Evolutionary conservation across 2,797 vertebrate species (phyloP), one percentile per base, ranked within the genome.

Genomic region (Ambastaia sidthimunki): DNA sequence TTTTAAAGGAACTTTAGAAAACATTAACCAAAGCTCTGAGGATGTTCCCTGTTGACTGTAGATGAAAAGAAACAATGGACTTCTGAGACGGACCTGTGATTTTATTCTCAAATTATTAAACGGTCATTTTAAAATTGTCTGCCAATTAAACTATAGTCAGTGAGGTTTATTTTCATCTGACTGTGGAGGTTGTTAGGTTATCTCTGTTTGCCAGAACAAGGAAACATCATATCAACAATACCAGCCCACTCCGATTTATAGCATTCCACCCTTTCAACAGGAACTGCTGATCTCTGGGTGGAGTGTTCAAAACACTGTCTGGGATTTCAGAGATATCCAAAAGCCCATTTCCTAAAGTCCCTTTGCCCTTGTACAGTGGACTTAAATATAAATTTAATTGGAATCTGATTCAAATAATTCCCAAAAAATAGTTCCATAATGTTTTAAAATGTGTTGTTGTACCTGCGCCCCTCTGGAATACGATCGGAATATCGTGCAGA

Each of bases 391-490:
- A 21, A 48, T 7, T 7, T 12, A 4, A 50, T 50, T 50, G 48
- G 15, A 19, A 15, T 57, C 13, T 41, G n/a, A 71, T 54, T 4
- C n/a, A 71, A 71, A 44, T 60, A 73, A 60, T 60, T 50, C 3
- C 7, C 34, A 2, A 7, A 18, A 62, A 28, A 28, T 10, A 23
- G 4, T 3, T 23, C 18, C 19, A n/a, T 57, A 57, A n/a, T 5
- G 13, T 47, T 25, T 4, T 15, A 11, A 63, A 3, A 62, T 12
- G 21, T 10, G 7, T 28, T 21, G 16, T 50, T 23, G 83, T 93
- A 96, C 96, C 95, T 97, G 96, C 67, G 96, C 96, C 19, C 96
- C 96, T 91, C 96, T 93, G 9, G 95, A 97, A 31, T 96, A 97
- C 1, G 95, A 97, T 31, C 95, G 93, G 88, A 96, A 96, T 80